These are phyloP conservation scores for Oceanodroma leucorhoa DNA, from an alignment of 2,797 vertebrate species.

Conservation along the genomic window DNA sequence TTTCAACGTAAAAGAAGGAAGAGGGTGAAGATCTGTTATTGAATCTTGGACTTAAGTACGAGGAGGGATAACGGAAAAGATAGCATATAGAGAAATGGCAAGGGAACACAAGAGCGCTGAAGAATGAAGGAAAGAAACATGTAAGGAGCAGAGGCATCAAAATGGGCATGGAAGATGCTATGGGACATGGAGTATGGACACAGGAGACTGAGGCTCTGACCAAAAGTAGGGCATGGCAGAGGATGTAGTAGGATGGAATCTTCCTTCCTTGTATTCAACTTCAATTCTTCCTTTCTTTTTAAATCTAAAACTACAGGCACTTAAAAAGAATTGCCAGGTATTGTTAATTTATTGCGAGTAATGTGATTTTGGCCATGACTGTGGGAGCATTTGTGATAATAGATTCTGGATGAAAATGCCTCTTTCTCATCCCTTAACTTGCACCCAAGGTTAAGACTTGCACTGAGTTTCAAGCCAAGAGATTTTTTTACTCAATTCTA, in stretches of 20 bases:
- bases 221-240: background rate
- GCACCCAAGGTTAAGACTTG: constrained; percentile 22
- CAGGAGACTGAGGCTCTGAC: background rate
- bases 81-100: background rate
- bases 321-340: constrained; percentile 10
- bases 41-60: fast-evolving
- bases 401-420: constrained; percentile 41
- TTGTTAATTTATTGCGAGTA: constrained; percentile 42
- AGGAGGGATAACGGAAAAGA: background rate
- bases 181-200: background rate
- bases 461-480: constrained; percentile 5
- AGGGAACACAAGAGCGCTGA: background rate
- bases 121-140: background rate
- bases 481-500: background rate
- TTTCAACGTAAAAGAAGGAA: background rate
- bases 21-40: background rate
- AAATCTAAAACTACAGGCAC: background rate
- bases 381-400: constrained; percentile 48
- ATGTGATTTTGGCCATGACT: constrained; percentile 47
- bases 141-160: background rate
- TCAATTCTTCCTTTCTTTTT: background rate
- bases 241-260: background rate
- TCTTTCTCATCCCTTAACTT: constrained; percentile 42
- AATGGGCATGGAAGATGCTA: background rate
- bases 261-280: background rate